phyloP scores from a whole-genome alignment of 30 jellyfish, hydroid and myxozoan species.

The Hydractinia symbiolongicarpus region DNA sequence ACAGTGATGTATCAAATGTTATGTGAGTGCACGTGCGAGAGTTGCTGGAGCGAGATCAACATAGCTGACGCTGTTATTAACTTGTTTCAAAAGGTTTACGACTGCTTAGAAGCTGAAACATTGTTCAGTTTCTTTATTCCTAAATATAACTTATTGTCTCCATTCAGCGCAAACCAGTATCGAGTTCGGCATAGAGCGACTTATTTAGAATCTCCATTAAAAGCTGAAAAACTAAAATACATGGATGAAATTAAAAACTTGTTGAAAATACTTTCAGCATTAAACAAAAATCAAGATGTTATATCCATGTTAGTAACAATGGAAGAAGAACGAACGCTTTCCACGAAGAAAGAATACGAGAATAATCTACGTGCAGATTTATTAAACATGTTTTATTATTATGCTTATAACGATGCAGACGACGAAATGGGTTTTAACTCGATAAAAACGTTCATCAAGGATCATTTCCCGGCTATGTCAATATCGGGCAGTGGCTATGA shows the following conservation, averaged over 20 bases:
- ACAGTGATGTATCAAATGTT: background rate
- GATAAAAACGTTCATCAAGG: background rate
- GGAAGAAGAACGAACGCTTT: background rate
- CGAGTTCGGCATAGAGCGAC: background rate
- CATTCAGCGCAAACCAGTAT: background rate
- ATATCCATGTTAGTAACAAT: background rate
- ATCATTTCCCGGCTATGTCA: background rate
- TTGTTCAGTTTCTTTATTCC: background rate
- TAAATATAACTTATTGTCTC: background rate
- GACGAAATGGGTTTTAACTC: background rate
- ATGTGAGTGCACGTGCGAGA: background rate
- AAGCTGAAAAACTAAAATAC: background rate
- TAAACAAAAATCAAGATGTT: background rate
- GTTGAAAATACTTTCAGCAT: background rate
- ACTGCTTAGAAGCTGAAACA: background rate
- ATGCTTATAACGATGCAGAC: constrained; percentile 6
- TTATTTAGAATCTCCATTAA: background rate
- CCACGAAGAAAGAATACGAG: background rate
- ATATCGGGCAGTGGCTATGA: background rate
- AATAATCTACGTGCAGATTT: background rate
- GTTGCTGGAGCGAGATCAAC: background rate
- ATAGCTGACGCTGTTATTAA: background rate
- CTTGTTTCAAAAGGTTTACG: background rate
- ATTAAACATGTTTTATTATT: background rate
- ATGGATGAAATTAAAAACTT: background rate